Evolutionary conservation across 1,140 invertebrate species (phyloP).

Genomic region (Leptinotarsa defecta): DNA sequence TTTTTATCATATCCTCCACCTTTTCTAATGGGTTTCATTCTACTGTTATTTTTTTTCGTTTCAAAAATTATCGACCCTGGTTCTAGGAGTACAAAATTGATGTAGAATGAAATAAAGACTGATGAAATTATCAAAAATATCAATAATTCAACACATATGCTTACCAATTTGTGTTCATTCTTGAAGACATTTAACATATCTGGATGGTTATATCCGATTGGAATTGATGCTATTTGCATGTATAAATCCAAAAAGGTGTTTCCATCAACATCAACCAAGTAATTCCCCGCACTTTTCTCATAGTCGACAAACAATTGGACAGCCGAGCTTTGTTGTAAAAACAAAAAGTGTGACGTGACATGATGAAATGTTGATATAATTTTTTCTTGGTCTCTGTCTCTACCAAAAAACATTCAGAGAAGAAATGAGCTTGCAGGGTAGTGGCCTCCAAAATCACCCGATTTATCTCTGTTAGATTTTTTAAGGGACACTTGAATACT

Average conservation of each 20-base stretch:
- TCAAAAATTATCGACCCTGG: too few species aligned
- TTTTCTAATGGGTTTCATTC: too few species aligned
- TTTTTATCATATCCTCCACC: too few species aligned
- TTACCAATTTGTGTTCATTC: constrained; percentile 76
- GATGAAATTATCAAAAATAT: not conserved
- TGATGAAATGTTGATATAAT: too few species aligned
- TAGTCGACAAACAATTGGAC: constrained; percentile 96
- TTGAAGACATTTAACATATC: constrained; percentile 77
- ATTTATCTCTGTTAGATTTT: too few species aligned
- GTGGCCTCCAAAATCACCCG: too few species aligned
- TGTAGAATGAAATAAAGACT: too few species aligned
- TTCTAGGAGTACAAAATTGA: too few species aligned
- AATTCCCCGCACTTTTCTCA: constrained; percentile 92
- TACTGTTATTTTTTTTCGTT: too few species aligned
- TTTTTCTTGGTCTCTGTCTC: too few species aligned
- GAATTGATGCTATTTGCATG: constrained; percentile 96
- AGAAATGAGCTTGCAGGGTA: too few species aligned
- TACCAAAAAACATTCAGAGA: not conserved
- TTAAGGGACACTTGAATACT: too few species aligned
- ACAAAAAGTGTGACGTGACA: not conserved
- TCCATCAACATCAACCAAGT: constrained; percentile 94
- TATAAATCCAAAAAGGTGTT: constrained; percentile 89
- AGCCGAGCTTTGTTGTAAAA: constrained; percentile 42
- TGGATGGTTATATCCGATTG: constrained; percentile 96
- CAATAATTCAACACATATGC: constrained; percentile 41